Base-by-base conservation (phyloP, 53 echinoderm and acorn worm genomes). In the Echinometra lucunter region DNA sequence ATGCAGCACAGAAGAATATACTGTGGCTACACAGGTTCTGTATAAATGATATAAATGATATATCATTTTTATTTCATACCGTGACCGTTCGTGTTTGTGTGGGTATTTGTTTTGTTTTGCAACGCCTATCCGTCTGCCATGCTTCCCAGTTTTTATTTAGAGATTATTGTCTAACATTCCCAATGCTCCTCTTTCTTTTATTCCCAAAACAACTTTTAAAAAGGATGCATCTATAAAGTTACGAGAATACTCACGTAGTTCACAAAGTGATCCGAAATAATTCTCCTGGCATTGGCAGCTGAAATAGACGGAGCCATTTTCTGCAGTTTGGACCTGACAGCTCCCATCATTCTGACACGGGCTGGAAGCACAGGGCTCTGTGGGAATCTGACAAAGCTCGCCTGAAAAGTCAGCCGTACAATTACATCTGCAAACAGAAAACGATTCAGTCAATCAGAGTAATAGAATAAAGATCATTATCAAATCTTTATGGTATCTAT, bases 331-430 rank as follows among this genome's bases (percentile, higher is more conserved):
- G 21, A 78, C 80, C 38, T 57, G 55, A 45, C 94, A 94, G 0
- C 15, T 58, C 16, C 83, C 94, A 15, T 40, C 66, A 32, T 94
- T 94, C 82, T 37, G 58, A 47, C 94, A 94, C 0, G 87, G 85
- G 40, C 5, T 44, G 27, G 85, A n/a, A 3, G n/a, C 4, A 45
- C 94, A 94, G 12, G 42, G 60, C 13, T 83, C 87, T 57, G 85
- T 83, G 40, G 94, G 94, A 53, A 87, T 94, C 66, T 94, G 40
- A 63, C 94, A 94, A 25, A 94, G 85, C 66, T 82, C 94, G 23
- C 94, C 94, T 6, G 58, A 58, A 57, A 60, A 94, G 16, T 58
- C 25, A 37, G 4, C 45, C 18, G 83, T 58, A 45, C 94, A 94
- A 12, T 85, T 44, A 45, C 94, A 94, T 66, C 94, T 94, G 91